phyloP scores from a whole-genome alignment of 1,140 invertebrate genomes.

The Popillia japonica region DNA sequence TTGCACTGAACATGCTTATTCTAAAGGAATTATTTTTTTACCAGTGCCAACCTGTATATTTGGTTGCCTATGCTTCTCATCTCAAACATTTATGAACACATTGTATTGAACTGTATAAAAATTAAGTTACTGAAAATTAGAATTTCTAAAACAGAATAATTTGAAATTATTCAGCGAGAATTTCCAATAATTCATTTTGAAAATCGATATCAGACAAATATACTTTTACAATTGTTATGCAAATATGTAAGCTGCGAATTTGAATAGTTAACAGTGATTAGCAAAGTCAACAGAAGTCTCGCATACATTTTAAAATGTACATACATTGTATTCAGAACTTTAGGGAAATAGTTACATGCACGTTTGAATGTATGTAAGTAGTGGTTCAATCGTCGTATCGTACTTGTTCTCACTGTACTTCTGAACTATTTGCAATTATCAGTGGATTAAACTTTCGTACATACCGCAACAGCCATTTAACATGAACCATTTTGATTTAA shows the following conservation, averaged over 20 bases:
- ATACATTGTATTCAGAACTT: not conserved
- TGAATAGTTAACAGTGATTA: not conserved
- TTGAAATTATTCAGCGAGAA: not conserved
- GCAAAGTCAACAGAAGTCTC: not conserved
- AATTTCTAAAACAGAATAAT: too few species aligned
- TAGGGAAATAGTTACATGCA: not conserved
- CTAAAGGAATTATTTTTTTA: too few species aligned
- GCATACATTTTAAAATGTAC: not conserved
- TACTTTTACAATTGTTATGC: not conserved
- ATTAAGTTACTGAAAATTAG: too few species aligned
- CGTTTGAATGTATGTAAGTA: not conserved
- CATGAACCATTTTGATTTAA: not conserved
- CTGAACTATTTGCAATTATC: not conserved
- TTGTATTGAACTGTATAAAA: too few species aligned
- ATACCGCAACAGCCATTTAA: not conserved
- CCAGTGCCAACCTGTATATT: too few species aligned
- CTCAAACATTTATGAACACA: too few species aligned
- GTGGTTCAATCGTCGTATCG: not conserved
- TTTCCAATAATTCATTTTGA: not conserved
- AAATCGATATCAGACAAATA: conserved; percentile 1
- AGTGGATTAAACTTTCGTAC: not conserved
- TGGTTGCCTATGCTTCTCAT: too few species aligned
- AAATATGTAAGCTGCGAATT: not conserved
- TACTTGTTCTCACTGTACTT: not conserved
- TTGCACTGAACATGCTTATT: too few species aligned